Conservation (phyloP, 2,113 vertebrate species). For the Petrocephalus zakoni region DNA sequence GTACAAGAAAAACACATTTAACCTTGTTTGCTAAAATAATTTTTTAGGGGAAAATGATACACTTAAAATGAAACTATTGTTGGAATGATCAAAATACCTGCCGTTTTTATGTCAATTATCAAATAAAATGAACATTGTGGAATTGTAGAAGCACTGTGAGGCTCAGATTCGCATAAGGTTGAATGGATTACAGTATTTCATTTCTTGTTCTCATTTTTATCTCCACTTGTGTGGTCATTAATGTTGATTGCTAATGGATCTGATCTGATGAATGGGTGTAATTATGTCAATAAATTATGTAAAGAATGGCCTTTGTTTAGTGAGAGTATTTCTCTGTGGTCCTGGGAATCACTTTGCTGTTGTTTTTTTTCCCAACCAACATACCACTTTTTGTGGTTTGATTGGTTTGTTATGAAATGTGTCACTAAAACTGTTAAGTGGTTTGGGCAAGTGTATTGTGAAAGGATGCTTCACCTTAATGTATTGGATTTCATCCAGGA, state of each 20-base stretch:
- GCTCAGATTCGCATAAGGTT: not conserved
- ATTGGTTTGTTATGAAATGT: constrained; percentile 3
- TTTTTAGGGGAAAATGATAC: not conserved
- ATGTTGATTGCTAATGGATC: not conserved
- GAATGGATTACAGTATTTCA: not conserved
- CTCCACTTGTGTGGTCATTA: not conserved
- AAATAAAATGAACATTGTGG: not conserved
- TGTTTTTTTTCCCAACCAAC: not conserved
- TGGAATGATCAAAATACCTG: not conserved
- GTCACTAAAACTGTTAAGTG: not conserved
- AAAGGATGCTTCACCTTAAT: not conserved
- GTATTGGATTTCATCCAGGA: not conserved
- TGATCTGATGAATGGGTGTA: not conserved
- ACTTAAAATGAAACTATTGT: not conserved
- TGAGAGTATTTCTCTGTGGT: not conserved
- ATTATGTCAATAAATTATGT: not conserved
- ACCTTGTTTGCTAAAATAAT: not conserved
- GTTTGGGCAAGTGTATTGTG: not conserved
- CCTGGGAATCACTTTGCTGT: not conserved
- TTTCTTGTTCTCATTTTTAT: not conserved
- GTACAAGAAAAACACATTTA: not conserved
- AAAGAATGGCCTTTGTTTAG: not conserved
- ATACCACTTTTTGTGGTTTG: not conserved
- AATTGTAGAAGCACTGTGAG: not conserved
- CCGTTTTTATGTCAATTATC: not conserved